phyloP scores from a whole-genome alignment of 2,888 invertebrate genomes.

The Chymomyza procnemis region DNA sequence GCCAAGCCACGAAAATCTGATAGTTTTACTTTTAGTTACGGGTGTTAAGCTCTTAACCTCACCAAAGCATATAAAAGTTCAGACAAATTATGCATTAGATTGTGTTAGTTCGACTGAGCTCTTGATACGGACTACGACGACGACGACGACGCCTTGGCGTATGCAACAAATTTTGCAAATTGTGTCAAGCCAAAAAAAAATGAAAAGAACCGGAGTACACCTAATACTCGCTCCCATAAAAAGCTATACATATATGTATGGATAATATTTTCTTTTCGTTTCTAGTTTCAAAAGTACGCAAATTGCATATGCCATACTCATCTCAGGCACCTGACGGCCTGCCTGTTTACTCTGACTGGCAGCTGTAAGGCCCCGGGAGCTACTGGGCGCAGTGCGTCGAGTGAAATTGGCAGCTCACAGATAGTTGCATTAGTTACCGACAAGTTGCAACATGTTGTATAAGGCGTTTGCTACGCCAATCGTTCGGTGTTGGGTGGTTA shows the following conservation, averaged over 20 bases:
- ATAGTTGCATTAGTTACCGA: slow-evolving; percentile 47
- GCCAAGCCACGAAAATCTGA: slow-evolving; percentile 33
- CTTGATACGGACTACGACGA: slow-evolving; percentile 22
- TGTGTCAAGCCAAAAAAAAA: slow-evolving; percentile 22
- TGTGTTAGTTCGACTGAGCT: slow-evolving; percentile 56
- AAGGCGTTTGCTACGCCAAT: neutral
- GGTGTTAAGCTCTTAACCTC: slow-evolving; percentile 31
- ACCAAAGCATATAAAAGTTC: slow-evolving; percentile 46
- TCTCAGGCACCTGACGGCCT: slow-evolving; percentile 7
- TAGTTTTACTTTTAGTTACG: slow-evolving; percentile 12
- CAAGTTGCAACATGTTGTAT: slow-evolving; percentile 18
- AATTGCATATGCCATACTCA: slow-evolving; percentile 33
- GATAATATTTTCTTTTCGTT: slow-evolving; percentile 8
- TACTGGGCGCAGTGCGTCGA: slow-evolving; percentile 24
- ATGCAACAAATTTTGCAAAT: slow-evolving; percentile 18
- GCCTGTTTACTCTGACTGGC: slow-evolving; percentile 28
- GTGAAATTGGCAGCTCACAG: slow-evolving; percentile 45
- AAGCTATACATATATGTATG: neutral
- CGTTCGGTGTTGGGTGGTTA: too few relatives aligned
- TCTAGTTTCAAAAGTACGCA: slow-evolving; percentile 25
- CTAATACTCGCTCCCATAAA: slow-evolving; percentile 22
- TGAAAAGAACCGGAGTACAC: too few relatives aligned
- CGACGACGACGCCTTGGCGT: slow-evolving; percentile 13
- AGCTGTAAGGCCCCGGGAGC: slow-evolving; percentile 28
- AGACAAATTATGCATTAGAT: slow-evolving; percentile 71